Evolutionary conservation across 2,888 invertebrate species (phyloP).

Genomic region (Bedellia somnulentella): DNA sequence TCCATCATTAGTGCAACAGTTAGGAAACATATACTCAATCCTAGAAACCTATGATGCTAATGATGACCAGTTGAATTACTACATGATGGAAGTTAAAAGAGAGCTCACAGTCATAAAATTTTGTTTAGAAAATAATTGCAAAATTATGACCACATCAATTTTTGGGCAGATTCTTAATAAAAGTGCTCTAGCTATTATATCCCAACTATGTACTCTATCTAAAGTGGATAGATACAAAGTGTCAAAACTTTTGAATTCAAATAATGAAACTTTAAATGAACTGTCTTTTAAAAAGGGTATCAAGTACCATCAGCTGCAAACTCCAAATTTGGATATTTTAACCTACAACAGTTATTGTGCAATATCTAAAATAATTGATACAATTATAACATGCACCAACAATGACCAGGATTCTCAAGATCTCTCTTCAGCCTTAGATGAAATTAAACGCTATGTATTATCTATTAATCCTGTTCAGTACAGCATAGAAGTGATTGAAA

Average conservation of each 20-base stretch:
- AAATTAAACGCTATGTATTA: constrained; percentile 45
- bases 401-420: constrained; percentile 29
- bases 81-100: constrained; percentile 50
- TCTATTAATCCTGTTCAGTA: constrained; percentile 42
- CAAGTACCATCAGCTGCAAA: constrained; percentile 17
- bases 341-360: constrained; percentile 56
- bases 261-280: constrained; percentile 43
- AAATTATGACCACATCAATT: constrained; percentile 51
- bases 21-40: constrained; percentile 49
- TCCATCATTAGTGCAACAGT: constrained; percentile 39
- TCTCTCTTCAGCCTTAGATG: constrained; percentile 39
- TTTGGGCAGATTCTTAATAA: constrained; percentile 44
- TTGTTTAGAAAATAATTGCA: constrained; percentile 50
- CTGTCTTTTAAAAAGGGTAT: constrained; percentile 22
- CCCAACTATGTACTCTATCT: constrained; percentile 50
- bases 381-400: constrained; percentile 31
- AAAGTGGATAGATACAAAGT: constrained; percentile 54
- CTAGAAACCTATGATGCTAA: constrained; percentile 41
- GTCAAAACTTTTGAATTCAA: constrained; percentile 41
- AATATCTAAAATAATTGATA: constrained; percentile 48
- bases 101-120: constrained; percentile 51
- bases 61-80: constrained; percentile 45
- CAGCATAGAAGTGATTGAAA: constrained; percentile 68
- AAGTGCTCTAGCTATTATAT: constrained; percentile 50
- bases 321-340: constrained; percentile 42